Conservation (phyloP, 2,888 invertebrate species). For the Willowsia nigromaculata region DNA sequence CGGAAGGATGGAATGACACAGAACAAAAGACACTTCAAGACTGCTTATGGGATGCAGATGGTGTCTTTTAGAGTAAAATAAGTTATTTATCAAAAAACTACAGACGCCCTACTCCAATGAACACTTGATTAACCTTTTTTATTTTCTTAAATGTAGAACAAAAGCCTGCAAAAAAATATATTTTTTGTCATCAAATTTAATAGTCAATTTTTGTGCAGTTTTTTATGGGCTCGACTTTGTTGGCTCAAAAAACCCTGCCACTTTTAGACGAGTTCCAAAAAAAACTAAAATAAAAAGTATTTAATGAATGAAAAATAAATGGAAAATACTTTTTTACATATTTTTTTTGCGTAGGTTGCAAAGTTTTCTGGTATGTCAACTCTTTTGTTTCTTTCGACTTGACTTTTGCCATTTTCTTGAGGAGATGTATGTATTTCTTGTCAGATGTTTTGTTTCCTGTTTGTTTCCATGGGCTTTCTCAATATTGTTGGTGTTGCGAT, state of each 20-base stretch:
- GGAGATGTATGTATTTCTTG: not conserved
- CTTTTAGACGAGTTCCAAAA: not conserved
- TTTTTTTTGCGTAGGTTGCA: not conserved
- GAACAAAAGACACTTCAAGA: not conserved
- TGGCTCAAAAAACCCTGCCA: not conserved
- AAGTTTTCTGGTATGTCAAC: not conserved
- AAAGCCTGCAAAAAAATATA: no score
- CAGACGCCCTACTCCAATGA: not conserved
- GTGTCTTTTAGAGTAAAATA: not conserved
- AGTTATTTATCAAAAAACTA: not conserved
- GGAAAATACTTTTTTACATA: not conserved
- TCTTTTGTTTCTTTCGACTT: not conserved
- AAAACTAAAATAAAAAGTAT: not conserved
- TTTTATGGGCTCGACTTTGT: not conserved
- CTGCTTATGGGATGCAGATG: constrained; percentile 20
- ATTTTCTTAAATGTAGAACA: not conserved
- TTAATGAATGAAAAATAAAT: constrained; percentile 10
- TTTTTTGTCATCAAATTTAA: no score
- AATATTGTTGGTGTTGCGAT: constrained; percentile 6
- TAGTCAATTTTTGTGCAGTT: no score
- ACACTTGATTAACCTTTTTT: not conserved
- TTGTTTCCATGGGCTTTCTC: not conserved
- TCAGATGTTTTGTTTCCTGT: not conserved
- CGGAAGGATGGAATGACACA: not conserved
- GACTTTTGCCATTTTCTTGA: not conserved